Percentiles rank a stretch among this genome's conserved stretches.
These are phyloP conservation scores for Carettochelys insculpta DNA, from an alignment of 2,113 vertebrate species.

Conservation along the genomic window DNA sequence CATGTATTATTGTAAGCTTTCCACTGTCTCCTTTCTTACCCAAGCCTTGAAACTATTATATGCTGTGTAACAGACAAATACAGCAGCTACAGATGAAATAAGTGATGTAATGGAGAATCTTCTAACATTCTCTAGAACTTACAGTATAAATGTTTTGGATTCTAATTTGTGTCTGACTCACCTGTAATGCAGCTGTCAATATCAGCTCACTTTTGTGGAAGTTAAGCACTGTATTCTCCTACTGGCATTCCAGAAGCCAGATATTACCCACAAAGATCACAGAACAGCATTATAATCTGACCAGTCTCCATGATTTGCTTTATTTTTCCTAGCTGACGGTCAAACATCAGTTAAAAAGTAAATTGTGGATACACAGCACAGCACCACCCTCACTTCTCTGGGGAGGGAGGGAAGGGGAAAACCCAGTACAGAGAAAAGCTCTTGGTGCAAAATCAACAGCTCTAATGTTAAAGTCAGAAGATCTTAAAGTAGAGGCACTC, in stretches of 20 bases:
- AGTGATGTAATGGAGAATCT: not conserved
- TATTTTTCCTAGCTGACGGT: not conserved
- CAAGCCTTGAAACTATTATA: conserved; percentile 58
- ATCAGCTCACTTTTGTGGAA: not conserved
- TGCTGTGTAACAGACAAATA: conserved; percentile 17
- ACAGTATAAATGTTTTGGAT: not conserved
- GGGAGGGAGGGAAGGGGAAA: not conserved
- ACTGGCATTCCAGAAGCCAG: not conserved
- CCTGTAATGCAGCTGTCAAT: not conserved
- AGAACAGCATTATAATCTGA: not conserved
- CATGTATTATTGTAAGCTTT: conserved; percentile 36
- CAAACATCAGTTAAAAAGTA: not conserved
- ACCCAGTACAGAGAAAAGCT: not conserved
- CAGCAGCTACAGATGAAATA: conserved; percentile 35
- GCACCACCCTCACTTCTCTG: not conserved
- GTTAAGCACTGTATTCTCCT: not conserved
- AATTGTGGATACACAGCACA: not conserved
- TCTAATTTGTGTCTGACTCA: not conserved
- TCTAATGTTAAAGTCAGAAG: not conserved
- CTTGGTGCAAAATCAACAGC: not conserved
- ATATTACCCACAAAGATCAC: not conserved
- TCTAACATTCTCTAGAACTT: not conserved
- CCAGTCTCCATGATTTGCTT: not conserved
- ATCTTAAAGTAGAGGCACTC: not conserved
- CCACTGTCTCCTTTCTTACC: conserved; percentile 5